Conservation (phyloP, 2,888 invertebrate species). For the Petrolisthes manimaculis region DNA sequence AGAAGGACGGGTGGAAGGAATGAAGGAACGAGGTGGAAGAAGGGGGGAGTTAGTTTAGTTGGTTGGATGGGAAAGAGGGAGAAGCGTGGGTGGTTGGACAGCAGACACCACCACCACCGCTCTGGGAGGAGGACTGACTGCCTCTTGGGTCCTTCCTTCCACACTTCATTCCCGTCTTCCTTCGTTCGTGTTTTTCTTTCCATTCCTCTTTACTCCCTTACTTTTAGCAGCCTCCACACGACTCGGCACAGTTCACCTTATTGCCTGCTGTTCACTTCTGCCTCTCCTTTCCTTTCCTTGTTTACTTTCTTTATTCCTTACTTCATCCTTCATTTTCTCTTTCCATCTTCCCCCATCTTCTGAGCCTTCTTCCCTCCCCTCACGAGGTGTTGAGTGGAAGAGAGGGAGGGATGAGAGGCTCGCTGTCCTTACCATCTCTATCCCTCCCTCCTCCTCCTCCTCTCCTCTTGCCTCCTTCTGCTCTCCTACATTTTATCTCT, state of each 20-base stretch:
- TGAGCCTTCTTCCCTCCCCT: constrained; percentile 10
- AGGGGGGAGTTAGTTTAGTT: constrained; percentile 3
- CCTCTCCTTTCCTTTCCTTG: neutral
- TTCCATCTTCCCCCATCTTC: neutral
- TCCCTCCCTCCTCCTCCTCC: neutral
- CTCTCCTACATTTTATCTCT: neutral
- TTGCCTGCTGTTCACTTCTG: neutral
- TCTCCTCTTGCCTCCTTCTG: neutral
- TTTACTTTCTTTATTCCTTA: neutral
- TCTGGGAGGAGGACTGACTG: too few relatives aligned
- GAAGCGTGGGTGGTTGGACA: too few relatives aligned
- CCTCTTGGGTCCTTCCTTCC: too few relatives aligned
- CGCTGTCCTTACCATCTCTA: neutral
- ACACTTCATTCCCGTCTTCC: too few relatives aligned
- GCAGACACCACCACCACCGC: too few relatives aligned
- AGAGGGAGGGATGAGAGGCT: too few relatives aligned
- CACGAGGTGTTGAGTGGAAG: too few relatives aligned
- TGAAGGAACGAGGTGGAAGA: neutral
- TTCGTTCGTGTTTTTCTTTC: neutral
- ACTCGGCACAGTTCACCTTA: too few relatives aligned
- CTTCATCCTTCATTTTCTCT: neutral
- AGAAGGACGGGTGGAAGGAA: constrained; percentile 22
- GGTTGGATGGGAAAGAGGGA: neutral
- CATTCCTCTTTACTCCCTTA: neutral
- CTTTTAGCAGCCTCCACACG: neutral